Base-by-base conservation (phyloP, 2,797 vertebrate genomes). In the Lindbergichthys nudifrons region DNA sequence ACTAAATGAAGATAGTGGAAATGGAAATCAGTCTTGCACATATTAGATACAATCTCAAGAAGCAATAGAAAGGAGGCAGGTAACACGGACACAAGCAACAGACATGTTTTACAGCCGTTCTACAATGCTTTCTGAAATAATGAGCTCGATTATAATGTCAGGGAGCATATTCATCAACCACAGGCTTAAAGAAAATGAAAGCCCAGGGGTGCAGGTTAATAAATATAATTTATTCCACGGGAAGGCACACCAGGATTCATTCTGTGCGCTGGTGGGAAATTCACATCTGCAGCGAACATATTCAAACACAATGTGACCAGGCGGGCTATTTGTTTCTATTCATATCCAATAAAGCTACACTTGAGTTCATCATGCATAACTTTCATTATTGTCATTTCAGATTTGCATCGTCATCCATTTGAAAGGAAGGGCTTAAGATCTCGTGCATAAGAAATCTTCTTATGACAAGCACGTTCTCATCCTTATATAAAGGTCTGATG, bases 221-320 rank as follows among this genome's bases (percentile, higher is more conserved):
- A 2, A 50, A 60, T 70, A 15, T 4, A 6, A 80, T 77, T 50
- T 57, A 58, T 77, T 70, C 58, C 15, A 26, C 23, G 5, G 10
- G 10, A n/a, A 42, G 18, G 43, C 30, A 36, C n/a, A 39, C 12
- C 14, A 23, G 6, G 41, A 82, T 73, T 45, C 52, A 0, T 21
- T 58, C 19, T 70, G 48, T 11, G 10, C 5, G 32, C 32, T 0
- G 13, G 26, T 61, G 48, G 51, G 69, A 70, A 68, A 39, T 63
- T 12, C 75, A 56, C 52, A 69, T 63, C 73, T 60, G 50, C 56
- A 51, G 18, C 13, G 58, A 68, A 16, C 6, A 10, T 61, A 75
- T 71, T 12, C 63, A 52, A 61, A 75, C 45, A 16, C 67, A 60
- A 50, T 73, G 64, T 75, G 39, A 83, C 61, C n/a, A 32, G 32